Percentiles rank a stretch among this genome's conserved stretches.
Evolutionary conservation across 2,888 invertebrate species (phyloP).

Genomic region (Neoitamus cyanurus): DNA sequence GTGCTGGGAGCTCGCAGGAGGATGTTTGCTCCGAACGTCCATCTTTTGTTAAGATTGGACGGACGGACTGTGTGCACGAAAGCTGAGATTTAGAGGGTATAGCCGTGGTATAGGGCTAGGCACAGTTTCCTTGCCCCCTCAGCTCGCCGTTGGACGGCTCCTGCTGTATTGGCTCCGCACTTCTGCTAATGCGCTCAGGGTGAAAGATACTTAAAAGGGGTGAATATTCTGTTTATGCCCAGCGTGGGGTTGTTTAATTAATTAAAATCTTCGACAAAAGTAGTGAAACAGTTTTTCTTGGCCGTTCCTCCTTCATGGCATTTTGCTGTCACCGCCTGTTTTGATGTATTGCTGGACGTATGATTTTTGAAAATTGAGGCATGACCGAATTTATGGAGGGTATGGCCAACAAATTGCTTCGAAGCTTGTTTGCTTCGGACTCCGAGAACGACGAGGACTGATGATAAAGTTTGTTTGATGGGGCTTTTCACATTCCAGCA

Average conservation of each 20-base stretch:
- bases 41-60: conserved; percentile 47
- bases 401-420: not conserved
- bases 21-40: conserved; percentile 49
- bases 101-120: not conserved
- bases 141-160: not conserved
- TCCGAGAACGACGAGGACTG: not conserved
- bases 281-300: conserved; percentile 7
- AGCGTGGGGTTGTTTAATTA: conserved; percentile 37
- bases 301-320: not conserved
- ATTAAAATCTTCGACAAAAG: conserved; percentile 36
- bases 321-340: conserved; percentile 24
- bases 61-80: conserved; percentile 37
- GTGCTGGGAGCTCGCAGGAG: conserved; percentile 34
- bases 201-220: conserved; percentile 38
- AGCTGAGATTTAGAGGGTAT: conserved; percentile 40
- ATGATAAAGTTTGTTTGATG: not conserved
- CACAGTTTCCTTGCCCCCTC: not conserved
- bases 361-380: conserved; percentile 16
- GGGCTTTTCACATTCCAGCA: not conserved
- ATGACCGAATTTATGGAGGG: not conserved
- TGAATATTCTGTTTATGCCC: conserved; percentile 32
- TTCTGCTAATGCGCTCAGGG: conserved; percentile 36
- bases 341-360: conserved; percentile 27
- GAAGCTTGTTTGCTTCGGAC: not conserved
- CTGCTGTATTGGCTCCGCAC: conserved; percentile 6